These are phyloP conservation scores for Hippocampus barbouri DNA, from an alignment of 2,113 vertebrate genomes.

Conservation along the genomic window DNA sequence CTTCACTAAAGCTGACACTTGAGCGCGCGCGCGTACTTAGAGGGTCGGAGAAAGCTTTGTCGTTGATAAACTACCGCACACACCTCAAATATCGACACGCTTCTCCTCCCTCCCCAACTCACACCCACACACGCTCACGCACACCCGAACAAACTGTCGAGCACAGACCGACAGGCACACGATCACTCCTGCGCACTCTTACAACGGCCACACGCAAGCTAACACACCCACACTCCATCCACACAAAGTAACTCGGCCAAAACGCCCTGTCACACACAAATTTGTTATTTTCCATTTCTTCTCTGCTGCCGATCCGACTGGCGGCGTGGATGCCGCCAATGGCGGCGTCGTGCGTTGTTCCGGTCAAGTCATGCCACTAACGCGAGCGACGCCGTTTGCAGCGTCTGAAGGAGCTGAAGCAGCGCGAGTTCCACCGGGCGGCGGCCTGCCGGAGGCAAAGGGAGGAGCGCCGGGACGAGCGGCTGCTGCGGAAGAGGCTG, in stretches of 20 bases:
- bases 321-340: no score
- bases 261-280: not conserved
- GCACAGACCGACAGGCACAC: not conserved
- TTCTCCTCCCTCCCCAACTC: not conserved
- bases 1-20: conserved; percentile 50
- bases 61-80: not conserved
- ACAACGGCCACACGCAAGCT: not conserved
- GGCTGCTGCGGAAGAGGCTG: conserved; percentile 72
- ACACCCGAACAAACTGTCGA: not conserved
- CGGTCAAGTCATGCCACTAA: no score
- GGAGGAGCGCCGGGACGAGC: conserved; percentile 84
- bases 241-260: no score
- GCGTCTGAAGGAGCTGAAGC: conserved; percentile 92
- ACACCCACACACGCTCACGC: conserved; percentile 13
- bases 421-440: conserved; percentile 89
- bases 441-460: conserved; percentile 85
- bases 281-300: not conserved
- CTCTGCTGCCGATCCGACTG: not conserved
- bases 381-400: conserved; percentile 49
- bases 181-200: not conserved
- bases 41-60: not conserved
- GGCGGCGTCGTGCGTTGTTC: not conserved
- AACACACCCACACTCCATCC: not conserved
- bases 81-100: not conserved
- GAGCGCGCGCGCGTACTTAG: not conserved